Percentiles rank a stretch among this genome's conserved stretches.
phyloP scores from a whole-genome alignment of 2,113 vertebrate species.

The Galemys pyrenaicus region DNA sequence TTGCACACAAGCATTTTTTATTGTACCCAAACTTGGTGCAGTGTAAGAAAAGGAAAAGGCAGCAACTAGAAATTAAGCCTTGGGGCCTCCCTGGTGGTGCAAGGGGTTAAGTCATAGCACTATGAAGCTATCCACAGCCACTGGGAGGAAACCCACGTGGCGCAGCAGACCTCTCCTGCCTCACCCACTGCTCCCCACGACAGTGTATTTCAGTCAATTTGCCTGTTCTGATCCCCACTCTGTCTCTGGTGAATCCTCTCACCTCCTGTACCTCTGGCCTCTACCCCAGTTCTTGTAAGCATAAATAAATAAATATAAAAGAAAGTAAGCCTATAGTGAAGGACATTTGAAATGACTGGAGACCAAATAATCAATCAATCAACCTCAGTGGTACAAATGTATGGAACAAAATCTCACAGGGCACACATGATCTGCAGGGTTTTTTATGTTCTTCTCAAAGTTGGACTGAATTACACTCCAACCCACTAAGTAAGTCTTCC shows the following conservation, averaged over 20 bases:
- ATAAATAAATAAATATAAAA: too few relatives aligned
- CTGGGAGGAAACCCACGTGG: too few relatives aligned
- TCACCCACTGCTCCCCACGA: too few relatives aligned
- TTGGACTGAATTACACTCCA: background rate
- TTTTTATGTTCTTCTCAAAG: conserved; percentile 9
- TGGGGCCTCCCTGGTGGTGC: too few relatives aligned
- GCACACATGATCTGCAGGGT: background rate
- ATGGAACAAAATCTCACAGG: conserved; percentile 23
- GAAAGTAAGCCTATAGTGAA: background rate
- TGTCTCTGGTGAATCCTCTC: too few relatives aligned
- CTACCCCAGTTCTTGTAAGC: too few relatives aligned
- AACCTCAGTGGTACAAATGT: background rate
- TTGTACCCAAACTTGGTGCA: background rate
- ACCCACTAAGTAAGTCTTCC: background rate
- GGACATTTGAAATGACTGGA: conserved; percentile 15
- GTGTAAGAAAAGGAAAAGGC: background rate
- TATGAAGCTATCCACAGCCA: too few relatives aligned
- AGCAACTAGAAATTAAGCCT: background rate
- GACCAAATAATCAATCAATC: conserved; percentile 30
- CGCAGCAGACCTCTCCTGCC: too few relatives aligned
- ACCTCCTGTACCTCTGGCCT: too few relatives aligned
- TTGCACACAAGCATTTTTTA: background rate
- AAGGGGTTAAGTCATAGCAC: too few relatives aligned
- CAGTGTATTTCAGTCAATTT: too few relatives aligned
- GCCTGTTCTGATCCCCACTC: too few relatives aligned